Evolutionary conservation across 2,888 invertebrate species (phyloP).

Genomic region (Nesidiocoris tenuis): DNA sequence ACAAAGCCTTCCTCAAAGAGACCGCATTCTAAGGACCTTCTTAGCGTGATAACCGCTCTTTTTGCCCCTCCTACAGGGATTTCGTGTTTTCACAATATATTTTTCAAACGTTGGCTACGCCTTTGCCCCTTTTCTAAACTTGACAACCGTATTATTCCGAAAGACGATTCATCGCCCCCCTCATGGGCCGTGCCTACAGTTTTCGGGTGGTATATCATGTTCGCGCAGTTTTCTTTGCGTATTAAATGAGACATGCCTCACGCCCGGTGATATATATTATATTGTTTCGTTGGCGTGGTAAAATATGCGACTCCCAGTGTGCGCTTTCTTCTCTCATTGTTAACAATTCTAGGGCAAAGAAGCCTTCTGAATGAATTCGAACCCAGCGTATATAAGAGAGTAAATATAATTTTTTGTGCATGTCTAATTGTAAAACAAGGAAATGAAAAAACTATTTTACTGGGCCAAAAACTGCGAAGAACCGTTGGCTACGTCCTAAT

Average conservation of each 20-base stretch:
- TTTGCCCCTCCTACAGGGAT: background rate
- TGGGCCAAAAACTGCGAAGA: no score
- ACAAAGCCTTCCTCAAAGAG: no score
- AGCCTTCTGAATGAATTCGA: constrained; percentile 18
- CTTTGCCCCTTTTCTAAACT: background rate
- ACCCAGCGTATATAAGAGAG: no score
- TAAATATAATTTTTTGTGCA: no score
- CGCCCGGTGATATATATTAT: constrained; percentile 31
- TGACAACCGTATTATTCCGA: constrained; percentile 36
- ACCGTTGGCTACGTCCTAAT: no score
- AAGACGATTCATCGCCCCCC: constrained; percentile 39
- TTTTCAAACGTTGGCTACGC: constrained; percentile 10
- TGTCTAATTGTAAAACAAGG: no score
- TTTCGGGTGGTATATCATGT: constrained; percentile 36
- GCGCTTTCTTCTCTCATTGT: constrained; percentile 32
- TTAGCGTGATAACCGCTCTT: constrained; percentile 22
- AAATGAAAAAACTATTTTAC: no score
- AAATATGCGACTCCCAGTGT: constrained; percentile 19
- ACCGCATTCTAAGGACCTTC: constrained; percentile 32
- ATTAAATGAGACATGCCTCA: constrained; percentile 40
- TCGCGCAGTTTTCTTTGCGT: constrained; percentile 39
- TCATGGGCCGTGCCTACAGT: constrained; percentile 12
- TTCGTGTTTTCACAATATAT: constrained; percentile 23
- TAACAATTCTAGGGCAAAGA: constrained; percentile 1
- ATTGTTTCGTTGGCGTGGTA: constrained; percentile 26